Percentiles rank a stretch among this genome's conserved stretches.
Conservation (phyloP, 2,797 vertebrate species). For the Philypnodon macrostomus region DNA sequence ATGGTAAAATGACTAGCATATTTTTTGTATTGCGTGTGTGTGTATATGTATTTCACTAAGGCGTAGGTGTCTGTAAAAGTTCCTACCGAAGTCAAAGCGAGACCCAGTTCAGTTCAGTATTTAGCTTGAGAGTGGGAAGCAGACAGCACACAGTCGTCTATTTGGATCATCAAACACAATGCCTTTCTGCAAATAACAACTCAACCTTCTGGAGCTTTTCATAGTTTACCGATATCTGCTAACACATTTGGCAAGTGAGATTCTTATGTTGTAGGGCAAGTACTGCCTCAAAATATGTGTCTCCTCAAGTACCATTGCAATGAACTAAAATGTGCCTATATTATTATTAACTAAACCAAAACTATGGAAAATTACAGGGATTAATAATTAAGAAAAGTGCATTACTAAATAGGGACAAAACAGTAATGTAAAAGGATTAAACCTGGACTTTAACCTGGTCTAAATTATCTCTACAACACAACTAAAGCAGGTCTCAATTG, state of each 20-base stretch:
- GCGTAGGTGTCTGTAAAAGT: conserved; percentile 26
- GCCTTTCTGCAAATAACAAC: conserved; percentile 11
- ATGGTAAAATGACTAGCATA: background rate
- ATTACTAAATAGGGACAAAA: no score
- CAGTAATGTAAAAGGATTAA: no score
- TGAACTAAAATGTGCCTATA: no score
- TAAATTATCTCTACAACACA: no score
- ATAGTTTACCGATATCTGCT: background rate
- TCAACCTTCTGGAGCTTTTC: background rate
- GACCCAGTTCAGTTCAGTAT: conserved; percentile 31
- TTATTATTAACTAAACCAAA: no score
- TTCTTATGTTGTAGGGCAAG: no score
- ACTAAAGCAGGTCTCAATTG: no score
- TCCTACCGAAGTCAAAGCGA: conserved; percentile 16
- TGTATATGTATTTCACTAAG: background rate
- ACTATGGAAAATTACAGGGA: no score
- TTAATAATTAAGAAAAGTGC: no score
- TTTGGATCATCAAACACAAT: conserved; percentile 38
- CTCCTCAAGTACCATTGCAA: no score
- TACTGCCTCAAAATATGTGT: no score
- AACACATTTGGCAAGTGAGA: background rate
- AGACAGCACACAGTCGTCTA: conserved; percentile 28
- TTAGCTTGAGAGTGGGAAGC: conserved; percentile 38
- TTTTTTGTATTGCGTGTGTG: background rate
- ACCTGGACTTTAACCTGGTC: no score